These are phyloP conservation scores for Caenorhabditis tropicalis DNA, from an alignment of 1,140 invertebrate genomes.

Conservation along the genomic window DNA sequence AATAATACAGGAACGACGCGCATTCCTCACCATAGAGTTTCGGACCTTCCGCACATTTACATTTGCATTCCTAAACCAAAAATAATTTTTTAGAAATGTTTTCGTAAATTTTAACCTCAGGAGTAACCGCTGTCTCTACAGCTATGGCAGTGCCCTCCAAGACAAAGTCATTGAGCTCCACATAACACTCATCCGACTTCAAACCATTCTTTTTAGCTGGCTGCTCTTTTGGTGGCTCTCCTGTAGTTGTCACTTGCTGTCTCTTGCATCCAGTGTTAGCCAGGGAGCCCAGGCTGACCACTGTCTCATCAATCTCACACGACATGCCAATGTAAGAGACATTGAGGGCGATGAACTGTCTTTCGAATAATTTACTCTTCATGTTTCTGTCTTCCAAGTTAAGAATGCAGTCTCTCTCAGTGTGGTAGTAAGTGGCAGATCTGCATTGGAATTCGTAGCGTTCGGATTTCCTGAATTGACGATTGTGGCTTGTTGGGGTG, in stretches of 20 bases:
- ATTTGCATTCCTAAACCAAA: constrained; percentile 67
- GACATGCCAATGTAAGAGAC: constrained; percentile 67
- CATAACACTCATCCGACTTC: constrained; percentile 64
- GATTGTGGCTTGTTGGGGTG: too few species aligned
- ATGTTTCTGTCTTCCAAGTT: constrained; percentile 67
- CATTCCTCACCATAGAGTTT: constrained; percentile 64
- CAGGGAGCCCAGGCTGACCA: constrained; percentile 38
- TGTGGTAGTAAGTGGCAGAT: constrained; percentile 69
- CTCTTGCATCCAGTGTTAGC: constrained; percentile 12
- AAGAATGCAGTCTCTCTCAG: constrained; percentile 67
- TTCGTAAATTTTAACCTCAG: background rate
- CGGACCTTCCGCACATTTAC: constrained; percentile 61
- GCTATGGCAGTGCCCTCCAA: constrained; percentile 68
- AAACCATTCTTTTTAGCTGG: background rate
- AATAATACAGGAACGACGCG: constrained; percentile 68
- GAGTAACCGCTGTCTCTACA: constrained; percentile 65
- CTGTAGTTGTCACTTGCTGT: background rate
- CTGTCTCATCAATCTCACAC: constrained; percentile 55
- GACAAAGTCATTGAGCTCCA: constrained; percentile 68
- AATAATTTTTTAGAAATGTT: constrained; percentile 31
- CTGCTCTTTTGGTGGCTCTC: background rate
- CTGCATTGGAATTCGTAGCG: constrained; percentile 69
- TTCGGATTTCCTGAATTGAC: constrained; percentile 58
- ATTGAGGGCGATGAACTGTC: constrained; percentile 50
- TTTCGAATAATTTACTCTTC: constrained; percentile 58